These are phyloP conservation scores for Drosophila longiperda DNA, from an alignment of 2,888 invertebrate genomes.

Conservation along the genomic window DNA sequence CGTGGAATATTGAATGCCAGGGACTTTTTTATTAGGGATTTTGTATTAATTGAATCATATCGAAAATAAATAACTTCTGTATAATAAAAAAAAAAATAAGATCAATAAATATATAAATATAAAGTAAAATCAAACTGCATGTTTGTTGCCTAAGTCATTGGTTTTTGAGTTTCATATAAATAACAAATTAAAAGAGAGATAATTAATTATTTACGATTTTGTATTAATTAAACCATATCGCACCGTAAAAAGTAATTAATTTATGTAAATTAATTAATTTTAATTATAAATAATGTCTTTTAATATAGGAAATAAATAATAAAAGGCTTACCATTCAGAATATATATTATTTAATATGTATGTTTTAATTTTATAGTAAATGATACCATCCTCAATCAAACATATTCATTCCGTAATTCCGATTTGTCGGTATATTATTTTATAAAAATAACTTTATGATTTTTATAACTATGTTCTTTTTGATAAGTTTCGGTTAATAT, in stretches of 20 bases:
- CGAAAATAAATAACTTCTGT: background rate
- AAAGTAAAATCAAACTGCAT: background rate
- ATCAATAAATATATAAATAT: no score
- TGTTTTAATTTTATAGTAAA: background rate
- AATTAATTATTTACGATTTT: background rate
- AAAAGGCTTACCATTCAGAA: background rate
- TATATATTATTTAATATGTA: background rate
- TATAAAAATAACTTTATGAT: no score
- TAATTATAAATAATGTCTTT: background rate
- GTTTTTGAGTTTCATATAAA: background rate
- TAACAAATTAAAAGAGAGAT: background rate
- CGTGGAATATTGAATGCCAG: background rate
- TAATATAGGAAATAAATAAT: background rate
- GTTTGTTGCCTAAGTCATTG: background rate
- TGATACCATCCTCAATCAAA: no score
- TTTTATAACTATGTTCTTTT: no score
- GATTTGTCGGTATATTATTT: no score
- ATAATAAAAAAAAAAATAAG: background rate
- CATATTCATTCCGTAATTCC: no score
- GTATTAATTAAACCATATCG: background rate
- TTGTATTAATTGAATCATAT: background rate
- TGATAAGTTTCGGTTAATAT: no score
- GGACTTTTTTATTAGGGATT: background rate
- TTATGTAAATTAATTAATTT: no score
- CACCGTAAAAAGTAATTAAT: background rate